Percentiles rank a stretch among this genome's conserved stretches.
Evolutionary conservation across 2,113 vertebrate genomes (phyloP).

Genomic region (Chloropsis hardwickii): DNA sequence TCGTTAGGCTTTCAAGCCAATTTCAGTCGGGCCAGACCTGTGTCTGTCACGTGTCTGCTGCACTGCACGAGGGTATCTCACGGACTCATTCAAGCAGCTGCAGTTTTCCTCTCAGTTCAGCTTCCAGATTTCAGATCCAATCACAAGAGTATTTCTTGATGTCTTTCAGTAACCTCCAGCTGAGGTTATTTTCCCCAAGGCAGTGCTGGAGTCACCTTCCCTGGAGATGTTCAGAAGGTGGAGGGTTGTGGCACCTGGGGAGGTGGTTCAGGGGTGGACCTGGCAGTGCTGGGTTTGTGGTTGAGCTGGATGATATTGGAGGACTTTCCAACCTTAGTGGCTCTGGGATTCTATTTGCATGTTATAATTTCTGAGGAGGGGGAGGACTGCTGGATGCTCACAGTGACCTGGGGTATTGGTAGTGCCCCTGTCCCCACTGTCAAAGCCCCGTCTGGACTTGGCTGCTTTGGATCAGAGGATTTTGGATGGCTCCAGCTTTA

Average conservation of each 20-base stretch:
- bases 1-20: not conserved
- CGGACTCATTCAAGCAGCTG: not conserved
- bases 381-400: not conserved
- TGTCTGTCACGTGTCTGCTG: not conserved
- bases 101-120: not conserved
- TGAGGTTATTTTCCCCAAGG: not conserved
- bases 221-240: not conserved
- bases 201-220: not conserved
- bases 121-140: not conserved
- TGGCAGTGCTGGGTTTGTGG: not conserved
- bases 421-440: not conserved
- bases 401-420: not conserved
- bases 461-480: not conserved
- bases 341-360: not conserved
- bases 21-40: not conserved
- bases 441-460: not conserved
- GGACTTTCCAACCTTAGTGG: not conserved
- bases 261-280: not conserved
- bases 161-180: not conserved
- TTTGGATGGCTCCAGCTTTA: not conserved
- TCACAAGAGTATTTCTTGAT: not conserved
- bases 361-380: not conserved
- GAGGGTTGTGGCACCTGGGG: not conserved
- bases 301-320: not conserved
- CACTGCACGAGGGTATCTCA: accelerated